phyloP scores from a whole-genome alignment of 35 echinoderm and acorn worm genomes.

The Ptychodera flava region DNA sequence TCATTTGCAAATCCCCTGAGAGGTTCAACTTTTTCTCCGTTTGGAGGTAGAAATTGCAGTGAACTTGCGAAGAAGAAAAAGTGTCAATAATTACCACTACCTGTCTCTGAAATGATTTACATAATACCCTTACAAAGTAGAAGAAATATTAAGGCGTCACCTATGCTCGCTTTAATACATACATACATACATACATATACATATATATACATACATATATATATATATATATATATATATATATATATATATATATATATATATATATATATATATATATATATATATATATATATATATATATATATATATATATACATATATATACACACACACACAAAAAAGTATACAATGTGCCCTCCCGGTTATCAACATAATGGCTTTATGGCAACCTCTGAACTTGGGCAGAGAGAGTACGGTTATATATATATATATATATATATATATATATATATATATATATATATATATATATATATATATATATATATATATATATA shows the following conservation, averaged over 20 bases:
- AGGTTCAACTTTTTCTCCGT: not conserved
- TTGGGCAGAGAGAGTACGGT: too few relatives aligned
- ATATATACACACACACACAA: too few relatives aligned
- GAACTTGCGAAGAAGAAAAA: not conserved
- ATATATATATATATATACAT: not conserved
- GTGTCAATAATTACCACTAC: not conserved
- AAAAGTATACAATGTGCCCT: too few relatives aligned
- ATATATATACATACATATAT: not conserved
- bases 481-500: slow-evolving; percentile 3
- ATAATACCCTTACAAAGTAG: too few relatives aligned
- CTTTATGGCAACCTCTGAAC: too few relatives aligned
- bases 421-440: slow-evolving; percentile 3
- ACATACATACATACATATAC: not conserved
- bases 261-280: slow-evolving; percentile 3
- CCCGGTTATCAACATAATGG: too few relatives aligned
- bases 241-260: slow-evolving; percentile 3
- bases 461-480: slow-evolving; percentile 3
- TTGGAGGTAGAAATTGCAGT: not conserved
- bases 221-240: slow-evolving; percentile 3
- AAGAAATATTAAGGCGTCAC: too few relatives aligned
- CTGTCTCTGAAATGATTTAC: too few relatives aligned
- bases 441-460: slow-evolving; percentile 3
- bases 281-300: slow-evolving; percentile 3
- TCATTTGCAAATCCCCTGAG: not conserved
- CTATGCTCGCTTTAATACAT: not conserved